Base-by-base conservation (phyloP, 2,113 vertebrate genomes). In the Orthonyx spaldingii region DNA sequence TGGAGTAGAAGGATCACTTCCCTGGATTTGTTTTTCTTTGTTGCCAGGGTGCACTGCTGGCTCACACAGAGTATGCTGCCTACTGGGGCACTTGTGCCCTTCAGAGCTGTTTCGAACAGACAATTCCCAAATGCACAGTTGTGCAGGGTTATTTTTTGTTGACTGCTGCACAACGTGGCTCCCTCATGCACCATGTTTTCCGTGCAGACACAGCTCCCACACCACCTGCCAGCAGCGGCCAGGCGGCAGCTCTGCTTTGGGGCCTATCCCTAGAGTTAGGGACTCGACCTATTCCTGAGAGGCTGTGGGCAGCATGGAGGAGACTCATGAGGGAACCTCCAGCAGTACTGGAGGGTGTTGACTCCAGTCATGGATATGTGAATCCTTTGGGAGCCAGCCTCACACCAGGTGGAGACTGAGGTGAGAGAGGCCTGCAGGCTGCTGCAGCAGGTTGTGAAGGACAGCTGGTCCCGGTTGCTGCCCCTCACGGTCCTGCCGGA, bases 161-260 rank as follows among this genome's bases (percentile, higher is more conserved):
- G 16, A 3, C 21, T 8, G 28, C 16, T 9, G 5, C 13, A 2
- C 17, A 0, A 1, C 44, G 16, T 26, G 76, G 21, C 18, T 32
- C 24, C 39, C 33, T 33, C 52, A 6, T 1, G 3, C 15, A 2
- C 6, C 3, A 0, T 0, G 7, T 26, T 64, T 46, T 16, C 35
- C 0, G 0, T 6, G 6, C 35, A 23, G 32, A 19, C 21, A 0
- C 46, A 28, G 22, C 18, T 32, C 35, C 33, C 9, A 9, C 37
- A 15, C 3, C 7, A 2, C 1, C n/a, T 8, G 35, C 8, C 39
- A 16, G 32, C 1, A 3, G 50, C 1, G 0, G 21, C 11, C 37
- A 10, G 35, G 53, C 6, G 7, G 37, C 49, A 5, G 16, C 11
- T 17, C 14, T 79, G 14, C 42, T 33, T n/a, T n/a, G n/a, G n/a